Conservation (phyloP, 2,888 invertebrate genomes). For the Phoronis australis region DNA sequence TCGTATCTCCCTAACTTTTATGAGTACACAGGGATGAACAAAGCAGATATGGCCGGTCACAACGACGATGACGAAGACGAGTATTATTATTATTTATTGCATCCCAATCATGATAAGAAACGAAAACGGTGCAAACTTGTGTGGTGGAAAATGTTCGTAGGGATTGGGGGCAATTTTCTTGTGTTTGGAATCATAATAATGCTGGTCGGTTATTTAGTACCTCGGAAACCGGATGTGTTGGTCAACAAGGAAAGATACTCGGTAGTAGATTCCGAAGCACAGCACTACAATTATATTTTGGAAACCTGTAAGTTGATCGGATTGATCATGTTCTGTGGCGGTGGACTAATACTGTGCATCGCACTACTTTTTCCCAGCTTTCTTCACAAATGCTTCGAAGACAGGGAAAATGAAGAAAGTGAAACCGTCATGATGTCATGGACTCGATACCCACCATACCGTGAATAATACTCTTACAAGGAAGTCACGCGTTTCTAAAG, state of each 20-base stretch:
- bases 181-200: conserved; percentile 55
- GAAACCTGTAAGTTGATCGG: conserved; percentile 56
- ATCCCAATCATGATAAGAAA: conserved; percentile 36
- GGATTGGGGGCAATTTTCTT: conserved; percentile 55
- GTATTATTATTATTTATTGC: conserved; percentile 49
- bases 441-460: too few species aligned
- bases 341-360: conserved; percentile 54
- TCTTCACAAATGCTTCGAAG: conserved; percentile 50
- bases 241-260: too few species aligned
- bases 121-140: conserved; percentile 42
- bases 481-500: too few species aligned
- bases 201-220: conserved; percentile 55
- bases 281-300: conserved; percentile 54
- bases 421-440: too few species aligned
- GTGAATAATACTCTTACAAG: too few species aligned
- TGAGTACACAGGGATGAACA: too few species aligned
- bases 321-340: conserved; percentile 55
- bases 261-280: conserved; percentile 52
- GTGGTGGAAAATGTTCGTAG: conserved; percentile 54
- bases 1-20: conserved; percentile 58
- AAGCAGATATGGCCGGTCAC: too few species aligned
- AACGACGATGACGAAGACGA: too few species aligned
- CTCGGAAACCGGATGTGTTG: conserved; percentile 48
- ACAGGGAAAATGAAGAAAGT: conserved; percentile 33
- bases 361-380: conserved; percentile 55